Evolutionary conservation across 2,888 invertebrate genomes (phyloP), one percentile per base, ranked within the genome.

Genomic region (Xylophagus ater): DNA sequence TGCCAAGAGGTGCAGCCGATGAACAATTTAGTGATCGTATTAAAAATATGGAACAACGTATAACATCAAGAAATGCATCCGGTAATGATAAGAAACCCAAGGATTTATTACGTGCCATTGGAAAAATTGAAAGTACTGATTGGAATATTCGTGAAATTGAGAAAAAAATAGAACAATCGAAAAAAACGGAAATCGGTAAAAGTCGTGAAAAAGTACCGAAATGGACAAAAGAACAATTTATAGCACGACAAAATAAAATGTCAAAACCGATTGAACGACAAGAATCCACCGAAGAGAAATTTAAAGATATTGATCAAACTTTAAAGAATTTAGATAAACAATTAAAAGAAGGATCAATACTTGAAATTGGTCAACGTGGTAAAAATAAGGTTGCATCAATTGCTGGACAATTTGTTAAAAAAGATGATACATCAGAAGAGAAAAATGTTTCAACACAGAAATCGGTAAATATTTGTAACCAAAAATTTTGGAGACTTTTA

Each of bases 71-170:
- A 4, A 67, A 61, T 40, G 65, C 66, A 7, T 64, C 66, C 34
- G 65, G 74, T 2, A 62, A 71, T 1, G 75, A 79, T 15, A 82
- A 82, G 50, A 89, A 88, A 59, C 89, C 87, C 2, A 85, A 81
- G 62, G 89, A 89, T 64, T 69, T 90, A 44, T 70, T 85, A 62
- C 73, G 89, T 45, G 84, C 89, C 30, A 87, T 90, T 44, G 89
- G 89, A 37, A 85, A 84, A 66, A 84, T 90, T 48, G 88, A 89
- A 57, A 78, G 81, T 43, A 81, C 76, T 41, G 90, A 92, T 62
- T 90, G 90, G 89, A 89, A 90, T 63, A 80, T 90, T 23, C 81
- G 83, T 50, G 81, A 87, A 61, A 86, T 92, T 20, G 89, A 92
- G 57, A 80, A 84, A 58, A 89, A 90, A 65, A 89, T 90, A 21